Conservation (phyloP, 2,113 vertebrate species). For the Dromas ardeola region DNA sequence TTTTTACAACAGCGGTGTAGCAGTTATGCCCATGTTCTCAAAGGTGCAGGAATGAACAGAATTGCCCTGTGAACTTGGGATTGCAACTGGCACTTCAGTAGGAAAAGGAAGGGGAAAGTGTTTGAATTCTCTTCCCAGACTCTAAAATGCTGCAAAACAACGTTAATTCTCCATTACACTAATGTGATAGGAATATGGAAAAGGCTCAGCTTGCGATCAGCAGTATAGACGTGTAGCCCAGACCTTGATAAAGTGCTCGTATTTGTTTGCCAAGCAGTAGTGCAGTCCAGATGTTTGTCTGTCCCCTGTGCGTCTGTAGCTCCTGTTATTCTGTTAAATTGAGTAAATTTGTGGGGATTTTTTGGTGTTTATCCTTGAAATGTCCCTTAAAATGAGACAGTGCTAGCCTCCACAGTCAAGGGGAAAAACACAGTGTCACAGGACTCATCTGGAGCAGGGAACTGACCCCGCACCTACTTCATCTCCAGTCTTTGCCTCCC, state of each 20-base stretch:
- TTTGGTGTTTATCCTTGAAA: not conserved
- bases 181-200: not conserved
- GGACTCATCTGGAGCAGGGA: not conserved
- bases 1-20: not conserved
- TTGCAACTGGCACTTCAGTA: not conserved
- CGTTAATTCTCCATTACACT: not conserved
- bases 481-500: not conserved
- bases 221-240: not conserved
- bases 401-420: not conserved
- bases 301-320: not conserved
- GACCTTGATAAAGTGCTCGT: not conserved
- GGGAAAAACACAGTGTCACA: not conserved
- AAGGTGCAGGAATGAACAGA: not conserved
- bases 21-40: not conserved
- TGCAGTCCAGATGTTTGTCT: not conserved
- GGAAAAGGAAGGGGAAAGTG: constrained; percentile 19
- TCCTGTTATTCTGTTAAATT: not conserved
- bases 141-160: constrained; percentile 6
- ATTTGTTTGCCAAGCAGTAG: not conserved
- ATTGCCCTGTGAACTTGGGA: not conserved
- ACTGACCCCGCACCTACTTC: not conserved
- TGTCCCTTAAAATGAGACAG: not conserved
- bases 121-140: constrained; percentile 6
- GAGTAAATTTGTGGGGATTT: not conserved
- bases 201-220: not conserved